Evolutionary conservation across 2,113 vertebrate genomes (phyloP).

Genomic region (Calyptomena viridis): DNA sequence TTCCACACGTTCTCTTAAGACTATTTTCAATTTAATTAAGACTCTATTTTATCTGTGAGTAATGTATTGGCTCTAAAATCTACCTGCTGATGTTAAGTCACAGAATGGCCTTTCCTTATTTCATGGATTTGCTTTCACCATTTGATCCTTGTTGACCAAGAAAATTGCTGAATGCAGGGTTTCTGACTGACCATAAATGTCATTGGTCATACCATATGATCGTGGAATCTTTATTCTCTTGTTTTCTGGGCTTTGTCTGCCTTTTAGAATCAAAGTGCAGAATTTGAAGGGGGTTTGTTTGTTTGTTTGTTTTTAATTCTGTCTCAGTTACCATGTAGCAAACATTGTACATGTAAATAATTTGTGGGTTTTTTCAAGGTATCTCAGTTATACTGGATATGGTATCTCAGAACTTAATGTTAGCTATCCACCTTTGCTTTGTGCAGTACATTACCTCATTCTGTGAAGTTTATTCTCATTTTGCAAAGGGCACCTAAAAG

Average conservation of each 20-base stretch:
- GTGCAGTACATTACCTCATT: accelerated
- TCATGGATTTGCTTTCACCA: slow-evolving; percentile 53
- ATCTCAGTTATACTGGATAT: not conserved
- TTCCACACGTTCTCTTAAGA: not conserved
- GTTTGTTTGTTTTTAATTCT: not conserved
- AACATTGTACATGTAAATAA: not conserved
- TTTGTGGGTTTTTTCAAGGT: not conserved
- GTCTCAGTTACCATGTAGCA: not conserved
- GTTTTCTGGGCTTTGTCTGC: not conserved
- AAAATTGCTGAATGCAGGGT: slow-evolving; percentile 62
- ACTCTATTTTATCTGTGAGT: not conserved
- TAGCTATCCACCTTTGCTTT: not conserved
- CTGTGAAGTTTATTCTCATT: not conserved
- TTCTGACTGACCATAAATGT: slow-evolving; percentile 55
- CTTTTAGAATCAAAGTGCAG: slow-evolving; percentile 48
- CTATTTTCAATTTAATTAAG: slow-evolving; percentile 44
- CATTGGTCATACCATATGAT: not conserved
- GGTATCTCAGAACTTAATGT: not conserved
- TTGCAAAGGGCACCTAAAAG: not conserved
- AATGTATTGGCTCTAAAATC: not conserved
- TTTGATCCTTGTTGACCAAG: slow-evolving; percentile 67
- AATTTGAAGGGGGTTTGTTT: not conserved
- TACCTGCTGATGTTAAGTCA: slow-evolving; percentile 23
- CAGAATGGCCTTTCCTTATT: slow-evolving; percentile 56
- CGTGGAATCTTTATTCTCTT: slow-evolving; percentile 6